These are phyloP conservation scores for Holothuria glaberrima DNA, from an alignment of 35 echinoderm and acorn worm genomes.

Conservation along the genomic window DNA sequence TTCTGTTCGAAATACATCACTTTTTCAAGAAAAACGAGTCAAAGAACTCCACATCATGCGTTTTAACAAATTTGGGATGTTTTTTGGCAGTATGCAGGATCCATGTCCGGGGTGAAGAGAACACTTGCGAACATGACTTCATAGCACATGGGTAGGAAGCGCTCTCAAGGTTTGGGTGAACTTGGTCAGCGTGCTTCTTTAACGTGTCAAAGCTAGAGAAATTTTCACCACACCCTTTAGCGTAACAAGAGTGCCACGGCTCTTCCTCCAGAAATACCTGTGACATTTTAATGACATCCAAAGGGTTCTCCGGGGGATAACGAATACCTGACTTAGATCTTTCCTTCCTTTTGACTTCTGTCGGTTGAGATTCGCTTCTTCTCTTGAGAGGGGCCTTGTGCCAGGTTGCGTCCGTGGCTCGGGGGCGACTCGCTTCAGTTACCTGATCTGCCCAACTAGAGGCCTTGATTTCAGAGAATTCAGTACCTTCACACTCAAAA, in stretches of 20 bases:
- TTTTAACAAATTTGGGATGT: slow-evolving; percentile 26
- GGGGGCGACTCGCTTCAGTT: no score
- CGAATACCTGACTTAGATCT: not conserved
- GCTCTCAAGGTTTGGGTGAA: not conserved
- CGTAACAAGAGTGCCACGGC: not conserved
- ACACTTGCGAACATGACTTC: not conserved
- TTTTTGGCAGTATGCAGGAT: not conserved
- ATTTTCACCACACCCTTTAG: not conserved
- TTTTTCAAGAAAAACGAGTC: slow-evolving; percentile 10
- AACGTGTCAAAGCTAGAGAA: not conserved
- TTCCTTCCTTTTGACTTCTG: not conserved
- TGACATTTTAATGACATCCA: not conserved
- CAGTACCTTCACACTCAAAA: no score
- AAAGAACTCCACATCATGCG: not conserved
- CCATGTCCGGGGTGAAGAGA: slow-evolving; percentile 22
- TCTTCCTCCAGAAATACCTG: slow-evolving; percentile 7
- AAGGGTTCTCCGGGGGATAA: not conserved
- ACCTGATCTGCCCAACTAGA: no score
- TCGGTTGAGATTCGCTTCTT: not conserved
- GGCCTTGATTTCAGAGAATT: no score
- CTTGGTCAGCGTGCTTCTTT: not conserved
- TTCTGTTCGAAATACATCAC: not conserved
- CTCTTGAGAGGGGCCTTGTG: not conserved
- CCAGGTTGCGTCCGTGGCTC: no score
- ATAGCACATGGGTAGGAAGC: slow-evolving; percentile 21